These are phyloP conservation scores for Rhimphoctona megacephalus DNA, from an alignment of 2,888 invertebrate species.

Conservation along the genomic window DNA sequence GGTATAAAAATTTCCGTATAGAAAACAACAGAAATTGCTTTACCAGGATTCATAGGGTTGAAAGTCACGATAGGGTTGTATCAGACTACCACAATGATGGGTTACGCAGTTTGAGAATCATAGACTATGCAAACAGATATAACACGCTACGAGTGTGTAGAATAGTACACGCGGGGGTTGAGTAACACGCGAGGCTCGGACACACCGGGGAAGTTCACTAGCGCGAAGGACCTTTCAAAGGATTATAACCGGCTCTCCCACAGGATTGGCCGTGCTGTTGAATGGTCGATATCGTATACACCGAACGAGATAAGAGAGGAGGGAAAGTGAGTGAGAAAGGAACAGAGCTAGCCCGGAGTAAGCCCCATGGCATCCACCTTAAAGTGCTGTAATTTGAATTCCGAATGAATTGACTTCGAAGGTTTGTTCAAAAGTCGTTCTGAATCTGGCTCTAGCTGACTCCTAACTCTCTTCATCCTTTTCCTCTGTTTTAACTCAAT, in stretches of 20 bases:
- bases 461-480: conserved; percentile 26
- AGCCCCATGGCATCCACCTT: conserved; percentile 58
- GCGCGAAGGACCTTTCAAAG: conserved; percentile 40
- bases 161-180: conserved; percentile 25
- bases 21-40: conserved; percentile 4
- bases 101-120: conserved; percentile 11
- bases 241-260: conserved; percentile 52
- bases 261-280: conserved; percentile 21
- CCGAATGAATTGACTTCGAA: conserved; percentile 80
- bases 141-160: conserved; percentile 1
- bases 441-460: conserved; percentile 70
- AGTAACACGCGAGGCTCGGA: conserved; percentile 40
- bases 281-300: conserved; percentile 18
- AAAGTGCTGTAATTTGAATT: conserved; percentile 79
- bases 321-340: conserved; percentile 29
- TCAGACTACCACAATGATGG: conserved; percentile 17
- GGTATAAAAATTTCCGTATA: conserved; percentile 6
- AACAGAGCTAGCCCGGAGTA: conserved; percentile 34
- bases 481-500: conserved; percentile 37
- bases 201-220: conserved; percentile 48
- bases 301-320: background rate
- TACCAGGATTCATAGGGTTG: background rate
- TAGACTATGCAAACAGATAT: background rate
- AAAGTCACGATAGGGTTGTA: conserved; percentile 20
- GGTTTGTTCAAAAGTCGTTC: conserved; percentile 75